phyloP scores from a whole-genome alignment of 1,140 invertebrate species.

The Lycorma delicatula region DNA sequence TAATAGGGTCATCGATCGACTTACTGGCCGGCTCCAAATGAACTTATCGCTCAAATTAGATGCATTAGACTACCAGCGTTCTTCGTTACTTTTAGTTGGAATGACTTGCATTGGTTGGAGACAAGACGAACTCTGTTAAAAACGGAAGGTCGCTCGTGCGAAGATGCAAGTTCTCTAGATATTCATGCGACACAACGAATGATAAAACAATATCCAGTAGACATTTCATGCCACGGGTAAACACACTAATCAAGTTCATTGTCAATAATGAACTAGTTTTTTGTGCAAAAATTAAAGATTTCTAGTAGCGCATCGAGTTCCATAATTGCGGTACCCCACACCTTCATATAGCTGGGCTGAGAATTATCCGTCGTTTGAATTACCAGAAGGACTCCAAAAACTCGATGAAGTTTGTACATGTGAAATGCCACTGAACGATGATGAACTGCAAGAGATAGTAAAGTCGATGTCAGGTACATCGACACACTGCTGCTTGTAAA shows the following conservation, averaged over 20 bases:
- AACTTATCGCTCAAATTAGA: conserved; percentile 1
- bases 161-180: conserved; percentile 1
- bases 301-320: neutral
- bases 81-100: conserved; percentile 3
- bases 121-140: conserved; percentile 5
- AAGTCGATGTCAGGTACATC: too few relatives aligned
- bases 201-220: conserved; percentile 10
- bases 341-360: neutral
- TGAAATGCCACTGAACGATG: too few relatives aligned
- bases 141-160: neutral
- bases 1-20: neutral
- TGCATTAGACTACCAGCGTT: neutral
- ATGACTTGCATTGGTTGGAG: conserved; percentile 5
- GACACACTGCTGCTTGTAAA: too few relatives aligned
- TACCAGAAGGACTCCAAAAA: neutral
- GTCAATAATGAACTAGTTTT: neutral
- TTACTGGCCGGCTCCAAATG: neutral
- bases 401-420: too few relatives aligned
- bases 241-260: conserved; percentile 2
- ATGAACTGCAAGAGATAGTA: too few relatives aligned
- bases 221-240: conserved; percentile 9
- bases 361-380: neutral
- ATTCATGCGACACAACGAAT: neutral
- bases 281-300: neutral
- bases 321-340: neutral